A percentile compares a stretch with the other conserved stretches of the same genome.
phyloP scores from a whole-genome alignment of 2,113 vertebrate species.

The Platysteira castanea region DNA sequence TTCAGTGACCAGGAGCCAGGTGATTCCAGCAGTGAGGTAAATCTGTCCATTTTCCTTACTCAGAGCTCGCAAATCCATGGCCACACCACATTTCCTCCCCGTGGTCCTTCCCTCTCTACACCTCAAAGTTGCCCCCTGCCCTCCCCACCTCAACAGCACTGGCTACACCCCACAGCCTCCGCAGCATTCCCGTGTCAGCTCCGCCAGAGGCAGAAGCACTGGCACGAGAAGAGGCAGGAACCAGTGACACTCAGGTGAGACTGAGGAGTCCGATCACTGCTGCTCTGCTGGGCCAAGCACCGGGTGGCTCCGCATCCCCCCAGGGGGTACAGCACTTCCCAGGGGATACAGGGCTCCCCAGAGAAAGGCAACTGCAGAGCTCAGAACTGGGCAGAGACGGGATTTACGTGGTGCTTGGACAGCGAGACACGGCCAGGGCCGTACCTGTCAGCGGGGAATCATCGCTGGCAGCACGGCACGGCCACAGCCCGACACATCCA shows the following conservation, averaged over 20 bases:
- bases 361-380: background rate
- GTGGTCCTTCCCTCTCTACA: background rate
- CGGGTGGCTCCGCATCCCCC: background rate
- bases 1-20: background rate
- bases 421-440: rapidly evolving
- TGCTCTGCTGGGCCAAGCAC: background rate
- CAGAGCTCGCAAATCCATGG: rapidly evolving
- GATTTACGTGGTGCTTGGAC: background rate
- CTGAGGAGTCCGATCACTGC: rapidly evolving
- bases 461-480: background rate
- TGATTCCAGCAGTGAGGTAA: background rate
- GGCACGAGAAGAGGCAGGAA: rapidly evolving
- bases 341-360: background rate
- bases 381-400: rapidly evolving
- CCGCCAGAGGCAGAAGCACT: background rate
- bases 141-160: background rate
- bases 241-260: background rate
- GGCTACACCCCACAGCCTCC: background rate
- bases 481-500: background rate
- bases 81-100: background rate
- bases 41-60: background rate
- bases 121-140: too few relatives aligned
- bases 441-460: background rate
- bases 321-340: background rate
- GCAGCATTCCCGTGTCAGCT: rapidly evolving